Conservation (phyloP, 2,797 vertebrate species). For the Microcaecilia unicolor region DNA sequence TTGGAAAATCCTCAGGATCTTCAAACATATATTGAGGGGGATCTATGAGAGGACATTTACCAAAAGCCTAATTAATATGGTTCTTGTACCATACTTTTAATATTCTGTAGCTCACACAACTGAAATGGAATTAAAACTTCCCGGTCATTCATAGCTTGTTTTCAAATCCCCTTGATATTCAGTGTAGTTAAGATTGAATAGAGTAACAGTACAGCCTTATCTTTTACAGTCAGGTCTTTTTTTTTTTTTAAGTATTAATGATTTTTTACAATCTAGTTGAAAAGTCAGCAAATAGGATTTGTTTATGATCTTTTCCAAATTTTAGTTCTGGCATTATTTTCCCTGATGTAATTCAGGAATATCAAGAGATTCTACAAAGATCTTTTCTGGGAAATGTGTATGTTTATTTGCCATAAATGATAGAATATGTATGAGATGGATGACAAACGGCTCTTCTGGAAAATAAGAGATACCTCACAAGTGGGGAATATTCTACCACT, state of each 20-base stretch:
- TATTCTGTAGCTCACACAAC: too few species aligned
- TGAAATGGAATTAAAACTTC: slow-evolving; percentile 17
- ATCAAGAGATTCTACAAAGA: too few species aligned
- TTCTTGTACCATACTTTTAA: too few species aligned
- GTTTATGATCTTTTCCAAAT: slow-evolving; percentile 12
- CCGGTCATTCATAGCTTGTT: slow-evolving; percentile 17
- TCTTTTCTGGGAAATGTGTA: too few species aligned
- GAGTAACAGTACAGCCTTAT: slow-evolving; percentile 10
- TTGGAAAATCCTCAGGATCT: slow-evolving; percentile 12
- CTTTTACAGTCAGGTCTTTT: too few species aligned
- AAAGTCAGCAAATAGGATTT: slow-evolving; percentile 8
- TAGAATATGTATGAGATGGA: too few species aligned
- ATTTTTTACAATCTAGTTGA: slow-evolving; percentile 9
- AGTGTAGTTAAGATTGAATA: slow-evolving; percentile 8
- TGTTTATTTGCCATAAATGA: too few species aligned
- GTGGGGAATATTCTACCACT: too few species aligned
- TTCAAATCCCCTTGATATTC: slow-evolving; percentile 17
- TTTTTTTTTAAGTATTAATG: too few species aligned
- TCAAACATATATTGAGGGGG: slow-evolving; percentile 7
- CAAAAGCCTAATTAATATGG: slow-evolving; percentile 27
- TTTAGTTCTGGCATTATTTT: background rate
- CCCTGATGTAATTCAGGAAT: too few species aligned
- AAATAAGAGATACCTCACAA: too few species aligned
- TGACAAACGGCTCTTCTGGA: too few species aligned
- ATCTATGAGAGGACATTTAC: slow-evolving; percentile 17